phyloP scores from a whole-genome alignment of 2,113 vertebrate genomes.

The Ictalurus punctatus region DNA sequence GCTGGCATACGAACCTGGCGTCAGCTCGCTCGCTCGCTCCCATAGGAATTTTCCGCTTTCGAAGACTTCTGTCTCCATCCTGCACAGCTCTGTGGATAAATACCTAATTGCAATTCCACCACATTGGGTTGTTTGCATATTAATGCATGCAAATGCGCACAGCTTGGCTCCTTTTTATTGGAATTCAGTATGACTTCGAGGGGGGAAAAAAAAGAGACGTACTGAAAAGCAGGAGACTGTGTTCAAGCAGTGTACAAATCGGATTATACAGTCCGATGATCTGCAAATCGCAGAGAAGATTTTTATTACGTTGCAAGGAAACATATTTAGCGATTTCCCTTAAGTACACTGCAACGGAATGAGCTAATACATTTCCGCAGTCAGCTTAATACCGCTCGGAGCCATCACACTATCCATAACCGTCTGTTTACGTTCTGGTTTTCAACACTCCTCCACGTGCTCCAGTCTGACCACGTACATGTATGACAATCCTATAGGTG shows the following conservation, averaged over 20 bases:
- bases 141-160: constrained; percentile 56
- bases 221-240: constrained; percentile 6
- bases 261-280: not conserved
- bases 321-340: not conserved
- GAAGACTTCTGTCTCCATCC: constrained; percentile 45
- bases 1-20: not conserved
- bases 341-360: not conserved
- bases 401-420: not conserved
- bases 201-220: not conserved
- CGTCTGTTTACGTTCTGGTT: not conserved
- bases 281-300: not conserved
- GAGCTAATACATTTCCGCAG: not conserved
- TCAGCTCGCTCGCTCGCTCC: not conserved
- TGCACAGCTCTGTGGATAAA: constrained; percentile 35
- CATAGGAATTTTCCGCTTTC: constrained; percentile 23
- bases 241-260: not conserved
- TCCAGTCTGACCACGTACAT: not conserved
- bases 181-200: constrained; percentile 24
- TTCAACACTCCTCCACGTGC: too few relatives aligned
- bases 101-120: constrained; percentile 58
- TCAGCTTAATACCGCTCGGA: not conserved
- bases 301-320: not conserved
- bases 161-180: constrained; percentile 40
- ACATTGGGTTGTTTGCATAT: constrained; percentile 62
- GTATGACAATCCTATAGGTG: not conserved